These are phyloP conservation scores for Sinocyclocheilus grahami DNA, from an alignment of 2,113 vertebrate genomes.

Conservation along the genomic window DNA sequence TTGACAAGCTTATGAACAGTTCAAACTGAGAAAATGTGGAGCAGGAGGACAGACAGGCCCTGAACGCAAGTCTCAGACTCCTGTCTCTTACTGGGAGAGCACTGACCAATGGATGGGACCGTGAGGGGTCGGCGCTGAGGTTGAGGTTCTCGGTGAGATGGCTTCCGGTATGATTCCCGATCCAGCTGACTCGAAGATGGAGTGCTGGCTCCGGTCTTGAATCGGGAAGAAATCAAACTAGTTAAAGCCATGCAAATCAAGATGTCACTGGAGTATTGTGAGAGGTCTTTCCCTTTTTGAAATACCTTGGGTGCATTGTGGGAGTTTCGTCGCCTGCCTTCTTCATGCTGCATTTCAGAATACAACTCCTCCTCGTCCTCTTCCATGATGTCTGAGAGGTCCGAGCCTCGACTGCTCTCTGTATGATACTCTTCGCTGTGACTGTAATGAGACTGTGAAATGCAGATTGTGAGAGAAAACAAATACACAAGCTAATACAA, in stretches of 20 bases:
- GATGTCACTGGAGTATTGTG: constrained; percentile 15
- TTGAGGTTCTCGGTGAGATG: constrained; percentile 72
- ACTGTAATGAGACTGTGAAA: constrained; percentile 84
- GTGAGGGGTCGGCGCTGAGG: constrained; percentile 80
- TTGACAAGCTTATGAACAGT: constrained; percentile 60
- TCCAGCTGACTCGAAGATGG: constrained; percentile 77
- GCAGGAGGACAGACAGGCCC: constrained; percentile 23
- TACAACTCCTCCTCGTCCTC: constrained; percentile 98
- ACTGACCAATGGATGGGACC: constrained; percentile 93
- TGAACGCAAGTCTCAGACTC: not conserved
- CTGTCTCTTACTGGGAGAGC: constrained; percentile 22
- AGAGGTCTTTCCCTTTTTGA: constrained; percentile 43
- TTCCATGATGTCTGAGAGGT: constrained; percentile 98
- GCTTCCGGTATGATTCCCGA: constrained; percentile 75
- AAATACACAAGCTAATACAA: not conserved
- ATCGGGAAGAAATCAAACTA: constrained; percentile 53
- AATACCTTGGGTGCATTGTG: constrained; percentile 90
- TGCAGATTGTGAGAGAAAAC: constrained; percentile 12
- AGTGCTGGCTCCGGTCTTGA: constrained; percentile 81
- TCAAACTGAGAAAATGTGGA: constrained; percentile 46
- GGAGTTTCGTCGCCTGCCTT: constrained; percentile 85
- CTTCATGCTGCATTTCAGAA: constrained; percentile 95
- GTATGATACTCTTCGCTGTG: constrained; percentile 93
- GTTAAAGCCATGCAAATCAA: not conserved
- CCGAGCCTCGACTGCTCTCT: constrained; percentile 96